Evolutionary conservation across 2,797 vertebrate genomes (phyloP).

Genomic region (Characodon lateralis): DNA sequence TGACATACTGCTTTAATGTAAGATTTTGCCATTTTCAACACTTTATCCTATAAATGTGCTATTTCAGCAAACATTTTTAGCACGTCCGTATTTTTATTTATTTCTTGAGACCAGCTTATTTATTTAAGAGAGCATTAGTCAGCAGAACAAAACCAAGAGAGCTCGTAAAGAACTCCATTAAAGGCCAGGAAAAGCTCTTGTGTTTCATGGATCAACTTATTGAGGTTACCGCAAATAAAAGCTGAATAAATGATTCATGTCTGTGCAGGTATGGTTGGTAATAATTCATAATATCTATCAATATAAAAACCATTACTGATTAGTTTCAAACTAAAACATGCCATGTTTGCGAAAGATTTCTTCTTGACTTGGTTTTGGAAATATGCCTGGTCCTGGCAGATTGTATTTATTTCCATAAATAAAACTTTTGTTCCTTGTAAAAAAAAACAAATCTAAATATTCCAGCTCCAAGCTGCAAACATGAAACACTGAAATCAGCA

Average conservation of each 20-base stretch:
- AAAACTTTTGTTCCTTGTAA: conserved; percentile 47
- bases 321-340: conserved; percentile 14
- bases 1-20: not conserved
- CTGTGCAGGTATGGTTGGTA: conserved; percentile 27
- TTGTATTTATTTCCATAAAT: conserved; percentile 62
- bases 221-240: conserved; percentile 46
- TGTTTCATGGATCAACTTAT: conserved; percentile 64
- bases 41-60: conserved; percentile 32
- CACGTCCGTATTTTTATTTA: conserved; percentile 61
- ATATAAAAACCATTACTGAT: conserved; percentile 14
- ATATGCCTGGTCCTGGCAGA: conserved; percentile 39
- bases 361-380: conserved; percentile 37
- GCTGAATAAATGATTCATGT: conserved; percentile 69
- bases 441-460: conserved; percentile 30
- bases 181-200: conserved; percentile 65
- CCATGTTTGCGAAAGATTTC: conserved; percentile 32
- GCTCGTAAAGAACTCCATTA: conserved; percentile 69
- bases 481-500: not conserved
- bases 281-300: conserved; percentile 29
- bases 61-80: conserved; percentile 43
- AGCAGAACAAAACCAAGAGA: conserved; percentile 66
- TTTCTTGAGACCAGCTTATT: conserved; percentile 72
- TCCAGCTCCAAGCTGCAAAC: conserved; percentile 46
- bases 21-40: conserved; percentile 16
- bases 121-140: conserved; percentile 78